Conservation (phyloP, 2,888 invertebrate genomes). For the Campaea margaritaria region DNA sequence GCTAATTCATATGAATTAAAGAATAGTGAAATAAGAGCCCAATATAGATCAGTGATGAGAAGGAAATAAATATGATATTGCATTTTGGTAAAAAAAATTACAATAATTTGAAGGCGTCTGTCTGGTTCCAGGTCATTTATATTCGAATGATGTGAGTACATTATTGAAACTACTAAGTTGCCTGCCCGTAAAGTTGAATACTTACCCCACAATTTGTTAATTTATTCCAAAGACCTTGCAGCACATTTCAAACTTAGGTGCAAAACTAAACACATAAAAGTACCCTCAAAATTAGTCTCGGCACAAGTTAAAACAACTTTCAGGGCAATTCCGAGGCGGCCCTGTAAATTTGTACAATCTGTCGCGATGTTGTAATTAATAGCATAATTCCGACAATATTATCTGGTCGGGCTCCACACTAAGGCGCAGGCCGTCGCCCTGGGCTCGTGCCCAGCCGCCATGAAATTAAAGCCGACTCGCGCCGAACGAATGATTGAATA, state of each 20-base stretch:
- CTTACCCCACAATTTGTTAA: conserved; percentile 28
- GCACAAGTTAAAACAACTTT: conserved; percentile 52
- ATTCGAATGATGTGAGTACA: not conserved
- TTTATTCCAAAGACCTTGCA: conserved; percentile 36
- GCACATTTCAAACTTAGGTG: conserved; percentile 42
- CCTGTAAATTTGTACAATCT: conserved; percentile 61
- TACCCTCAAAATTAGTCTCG: conserved; percentile 48
- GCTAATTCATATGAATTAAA: not conserved
- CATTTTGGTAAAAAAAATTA: too few relatives aligned
- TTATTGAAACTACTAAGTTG: conserved; percentile 10
- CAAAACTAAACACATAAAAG: conserved; percentile 46
- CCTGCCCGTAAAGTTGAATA: not conserved
- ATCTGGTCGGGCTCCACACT: conserved; percentile 67
- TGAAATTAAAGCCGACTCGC: conserved; percentile 85
- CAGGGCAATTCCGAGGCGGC: conserved; percentile 45
- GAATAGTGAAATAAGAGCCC: too few relatives aligned
- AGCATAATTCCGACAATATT: conserved; percentile 59
- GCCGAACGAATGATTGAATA: conserved; percentile 85
- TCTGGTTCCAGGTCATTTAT: not conserved
- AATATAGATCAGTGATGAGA: too few relatives aligned
- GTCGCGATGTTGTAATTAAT: conserved; percentile 62
- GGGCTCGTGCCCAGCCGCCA: conserved; percentile 83
- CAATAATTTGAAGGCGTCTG: too few relatives aligned
- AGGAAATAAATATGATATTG: too few relatives aligned
- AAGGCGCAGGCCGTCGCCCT: conserved; percentile 60